A percentile compares a stretch with the other conserved stretches of the same genome.
Conservation (phyloP, 2,888 invertebrate genomes). For the Pristionchus entomophagus region DNA sequence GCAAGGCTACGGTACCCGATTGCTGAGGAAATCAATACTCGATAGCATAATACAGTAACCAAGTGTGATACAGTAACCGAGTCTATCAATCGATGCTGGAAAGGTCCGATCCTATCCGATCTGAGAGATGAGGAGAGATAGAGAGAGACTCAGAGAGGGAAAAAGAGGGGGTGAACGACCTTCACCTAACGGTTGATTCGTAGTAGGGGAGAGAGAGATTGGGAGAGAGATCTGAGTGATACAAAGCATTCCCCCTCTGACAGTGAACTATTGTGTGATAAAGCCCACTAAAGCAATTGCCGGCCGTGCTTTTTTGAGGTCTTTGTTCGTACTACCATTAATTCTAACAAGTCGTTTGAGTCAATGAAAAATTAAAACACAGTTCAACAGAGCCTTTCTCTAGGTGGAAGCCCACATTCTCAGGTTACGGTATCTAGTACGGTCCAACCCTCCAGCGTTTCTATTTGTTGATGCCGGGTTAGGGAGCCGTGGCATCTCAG, state of each 20-base stretch:
- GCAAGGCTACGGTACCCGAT: neutral
- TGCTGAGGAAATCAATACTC: no score
- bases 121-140: slow-evolving; percentile 5
- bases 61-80: neutral
- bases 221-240: neutral
- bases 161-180: neutral
- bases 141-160: slow-evolving; percentile 16
- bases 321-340: no score
- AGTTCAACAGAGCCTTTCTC: no score
- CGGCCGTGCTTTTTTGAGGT: neutral
- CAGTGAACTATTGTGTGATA: no score
- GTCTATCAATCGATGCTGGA: neutral
- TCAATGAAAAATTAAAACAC: no score
- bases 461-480: neutral
- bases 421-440: no score
- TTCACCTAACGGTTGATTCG: slow-evolving; percentile 26
- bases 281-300: no score
- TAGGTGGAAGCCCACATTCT: no score
- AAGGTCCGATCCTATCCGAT: neutral
- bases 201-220: neutral
- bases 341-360: no score
- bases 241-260: neutral
- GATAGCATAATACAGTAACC: neutral
- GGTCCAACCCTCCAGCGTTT: no score
- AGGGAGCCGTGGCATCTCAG: neutral